These are phyloP conservation scores for Anguilla rostrata DNA, from an alignment of 2,113 vertebrate species.

Conservation along the genomic window DNA sequence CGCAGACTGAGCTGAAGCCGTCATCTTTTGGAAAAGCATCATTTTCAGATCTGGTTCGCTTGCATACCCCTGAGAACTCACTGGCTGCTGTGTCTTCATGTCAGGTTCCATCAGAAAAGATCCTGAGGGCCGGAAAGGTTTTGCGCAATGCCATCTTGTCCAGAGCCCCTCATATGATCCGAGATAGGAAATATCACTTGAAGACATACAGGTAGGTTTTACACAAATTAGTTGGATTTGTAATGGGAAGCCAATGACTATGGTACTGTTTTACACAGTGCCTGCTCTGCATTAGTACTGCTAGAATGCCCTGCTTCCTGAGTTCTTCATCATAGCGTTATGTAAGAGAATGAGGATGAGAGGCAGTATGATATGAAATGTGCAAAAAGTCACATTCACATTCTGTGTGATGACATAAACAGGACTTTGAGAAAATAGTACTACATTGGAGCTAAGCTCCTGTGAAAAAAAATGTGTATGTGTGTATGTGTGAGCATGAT, in stretches of 20 bases:
- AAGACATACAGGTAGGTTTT: conserved; percentile 88
- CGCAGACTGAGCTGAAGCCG: not conserved
- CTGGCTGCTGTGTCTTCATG: conserved; percentile 13
- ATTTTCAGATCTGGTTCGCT: not conserved
- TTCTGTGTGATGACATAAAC: not conserved
- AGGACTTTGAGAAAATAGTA: not conserved
- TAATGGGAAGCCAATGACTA: not conserved
- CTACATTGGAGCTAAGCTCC: too few relatives aligned
- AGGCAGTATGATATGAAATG: not conserved
- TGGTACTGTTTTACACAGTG: not conserved
- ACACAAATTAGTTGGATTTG: not conserved
- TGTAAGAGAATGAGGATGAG: not conserved
- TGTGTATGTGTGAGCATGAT: too few relatives aligned
- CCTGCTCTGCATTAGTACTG: not conserved
- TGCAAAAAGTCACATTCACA: not conserved
- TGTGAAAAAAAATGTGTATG: too few relatives aligned
- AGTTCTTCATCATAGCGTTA: not conserved
- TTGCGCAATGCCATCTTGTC: conserved; percentile 86
- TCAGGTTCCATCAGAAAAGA: conserved; percentile 93
- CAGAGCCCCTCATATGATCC: conserved; percentile 92
- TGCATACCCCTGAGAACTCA: not conserved
- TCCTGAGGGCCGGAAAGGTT: conserved; percentile 86
- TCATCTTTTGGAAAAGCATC: not conserved
- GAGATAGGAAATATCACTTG: conserved; percentile 96
- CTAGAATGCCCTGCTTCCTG: not conserved